A percentile compares a stretch with the other conserved stretches of the same genome.
These are phyloP conservation scores for Microctonus hyperodae DNA, from an alignment of 2,888 invertebrate genomes.

Conservation along the genomic window DNA sequence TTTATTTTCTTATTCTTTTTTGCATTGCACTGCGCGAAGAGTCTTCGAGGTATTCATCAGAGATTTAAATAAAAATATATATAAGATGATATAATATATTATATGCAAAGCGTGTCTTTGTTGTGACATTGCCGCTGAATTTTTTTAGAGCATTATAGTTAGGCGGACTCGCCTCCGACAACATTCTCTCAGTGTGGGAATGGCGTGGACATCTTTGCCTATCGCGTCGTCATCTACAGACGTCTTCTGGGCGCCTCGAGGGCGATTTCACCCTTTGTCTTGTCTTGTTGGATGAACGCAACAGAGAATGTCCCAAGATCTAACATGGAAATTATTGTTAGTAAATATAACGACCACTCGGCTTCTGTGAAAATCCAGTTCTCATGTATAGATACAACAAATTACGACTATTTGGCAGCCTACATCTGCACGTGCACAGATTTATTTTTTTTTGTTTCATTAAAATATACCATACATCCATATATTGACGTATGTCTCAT, in stretches of 20 bases:
- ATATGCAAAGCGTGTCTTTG: not conserved
- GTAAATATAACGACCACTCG: slow-evolving; percentile 34
- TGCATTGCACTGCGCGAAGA: not conserved
- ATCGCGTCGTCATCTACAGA: slow-evolving; percentile 30
- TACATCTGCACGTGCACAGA: slow-evolving; percentile 17
- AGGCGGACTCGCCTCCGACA: not conserved
- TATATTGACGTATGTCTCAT: no score
- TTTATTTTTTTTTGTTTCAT: not conserved
- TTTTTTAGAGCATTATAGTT: slow-evolving; percentile 3
- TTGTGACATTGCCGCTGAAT: not conserved
- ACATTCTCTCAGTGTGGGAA: not conserved
- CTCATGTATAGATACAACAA: not conserved
- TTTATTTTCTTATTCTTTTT: slow-evolving; percentile 48
- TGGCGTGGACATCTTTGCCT: slow-evolving; percentile 30
- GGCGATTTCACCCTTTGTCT: slow-evolving; percentile 37
- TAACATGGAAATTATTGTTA: slow-evolving; percentile 24
- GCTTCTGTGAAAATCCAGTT: slow-evolving; percentile 31
- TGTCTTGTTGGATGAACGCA: not conserved
- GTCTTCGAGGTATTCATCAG: not conserved
- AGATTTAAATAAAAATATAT: not conserved
- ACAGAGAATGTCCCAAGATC: not conserved
- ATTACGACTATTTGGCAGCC: no score
- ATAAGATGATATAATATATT: not conserved
- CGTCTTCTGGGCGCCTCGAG: slow-evolving; percentile 13
- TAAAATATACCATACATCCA: no score